phyloP scores from a whole-genome alignment of 92 coral and sea anemone genomes.

The Porites rus region DNA sequence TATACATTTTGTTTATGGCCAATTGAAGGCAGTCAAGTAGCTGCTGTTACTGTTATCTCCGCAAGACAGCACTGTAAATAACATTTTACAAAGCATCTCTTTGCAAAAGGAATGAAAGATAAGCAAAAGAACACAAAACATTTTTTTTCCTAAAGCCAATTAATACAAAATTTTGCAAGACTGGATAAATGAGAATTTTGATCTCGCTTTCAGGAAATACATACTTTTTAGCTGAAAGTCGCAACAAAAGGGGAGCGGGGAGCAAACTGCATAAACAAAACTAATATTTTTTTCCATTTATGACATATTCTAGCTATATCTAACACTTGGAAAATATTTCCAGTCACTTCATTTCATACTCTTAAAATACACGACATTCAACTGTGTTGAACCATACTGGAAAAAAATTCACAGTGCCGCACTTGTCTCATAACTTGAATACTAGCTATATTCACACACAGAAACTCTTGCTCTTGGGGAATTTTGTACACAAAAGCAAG shows the following conservation, averaged over 20 bases:
- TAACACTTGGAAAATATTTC: conserved; percentile 41
- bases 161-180: conserved; percentile 46
- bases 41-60: not conserved
- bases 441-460: conserved; percentile 44
- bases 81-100: conserved; percentile 13
- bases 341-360: conserved; percentile 22
- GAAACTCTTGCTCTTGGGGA: conserved; percentile 34
- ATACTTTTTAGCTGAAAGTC: conserved; percentile 30
- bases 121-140: conserved; percentile 28
- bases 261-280: conserved; percentile 28
- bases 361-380: conserved; percentile 32
- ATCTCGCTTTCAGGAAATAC: conserved; percentile 18
- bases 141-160: conserved; percentile 10
- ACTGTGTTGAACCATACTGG: conserved; percentile 42
- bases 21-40: conserved; percentile 27
- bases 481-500: conserved; percentile 49
- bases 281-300: conserved; percentile 28
- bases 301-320: conserved; percentile 42
- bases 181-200: conserved; percentile 19
- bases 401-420: conserved; percentile 32
- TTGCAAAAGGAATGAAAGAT: conserved; percentile 29
- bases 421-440: conserved; percentile 42
- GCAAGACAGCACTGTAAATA: conserved; percentile 31
- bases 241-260: not conserved
- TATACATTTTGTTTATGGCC: conserved; percentile 40